Base-by-base conservation (phyloP, 2,797 vertebrate species). In the Neosalanx taihuensis region DNA sequence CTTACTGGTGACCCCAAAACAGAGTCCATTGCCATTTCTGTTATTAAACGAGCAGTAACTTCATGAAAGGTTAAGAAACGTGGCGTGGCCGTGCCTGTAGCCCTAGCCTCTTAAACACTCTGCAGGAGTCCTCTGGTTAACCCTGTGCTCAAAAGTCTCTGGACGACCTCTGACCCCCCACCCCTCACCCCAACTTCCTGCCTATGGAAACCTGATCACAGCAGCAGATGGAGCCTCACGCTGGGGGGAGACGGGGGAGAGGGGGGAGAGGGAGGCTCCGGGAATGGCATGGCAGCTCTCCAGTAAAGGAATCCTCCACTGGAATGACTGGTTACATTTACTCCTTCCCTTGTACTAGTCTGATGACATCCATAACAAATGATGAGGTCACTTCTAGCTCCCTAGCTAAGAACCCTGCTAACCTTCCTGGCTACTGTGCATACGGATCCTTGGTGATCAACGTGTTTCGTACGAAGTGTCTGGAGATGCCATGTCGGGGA, bases 131-230 rank as follows among this genome's bases (percentile, higher is more conserved):
- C 68, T 72, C 18, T 82, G 65, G 75, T 88, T 84, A 85, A 89
- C 76, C 68, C 33, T 23, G 59, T 0, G 12, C 73, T 79, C 29
- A 10, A 60, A 82, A 82, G 83, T 84, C 75, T 76, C 67, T 17
- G 60, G 37, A 71, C 76, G 81, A 90, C 82, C 85, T 82, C 63
- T 86, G 80, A 81, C 57, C 78, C 78, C 41, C 46, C 53, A 35
- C 31, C 71, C 78, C 71, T 69, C 78, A 87, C 80, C 81, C 78
- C 29, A 29, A 80, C 73, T 85, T 89, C 87, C 86, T 88, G 77
- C 29, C 74, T 77, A 71, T 70, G 74, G 85, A 84, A 90, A 89
- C 83, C 87, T 79, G 87, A 91, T 84, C 82, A 73, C 59, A 79
- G 76, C 0, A 75, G 72, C 85, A 87, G 78, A 86, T 78, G 85